phyloP scores from a whole-genome alignment of 2,113 vertebrate genomes.

The Ophthalmolycus amberensis region DNA sequence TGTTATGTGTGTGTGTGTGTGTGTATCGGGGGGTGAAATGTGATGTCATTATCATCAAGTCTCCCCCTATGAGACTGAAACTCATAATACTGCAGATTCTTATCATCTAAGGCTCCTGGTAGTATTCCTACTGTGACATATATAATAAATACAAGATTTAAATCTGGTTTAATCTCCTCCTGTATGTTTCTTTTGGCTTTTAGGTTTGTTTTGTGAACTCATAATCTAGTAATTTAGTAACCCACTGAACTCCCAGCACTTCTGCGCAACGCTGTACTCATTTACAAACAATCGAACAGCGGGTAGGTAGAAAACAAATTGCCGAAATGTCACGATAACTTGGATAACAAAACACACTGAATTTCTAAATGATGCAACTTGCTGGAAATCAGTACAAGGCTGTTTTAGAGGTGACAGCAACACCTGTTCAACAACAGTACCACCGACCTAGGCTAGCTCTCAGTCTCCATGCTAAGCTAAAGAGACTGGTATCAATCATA shows the following conservation, averaged over 20 bases:
- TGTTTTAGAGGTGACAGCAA: not conserved
- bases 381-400: not conserved
- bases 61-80: slow-evolving; percentile 49
- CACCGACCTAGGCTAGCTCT: not conserved
- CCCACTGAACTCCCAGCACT: not conserved
- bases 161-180: not conserved
- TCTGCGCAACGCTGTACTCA: not conserved
- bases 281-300: not conserved
- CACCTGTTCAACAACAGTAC: not conserved
- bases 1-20: not conserved
- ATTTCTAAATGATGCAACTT: not conserved
- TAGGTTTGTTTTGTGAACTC: not conserved
- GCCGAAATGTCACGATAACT: not conserved
- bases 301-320: not conserved
- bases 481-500: not conserved
- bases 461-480: not conserved
- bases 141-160: not conserved
- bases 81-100: slow-evolving; percentile 11
- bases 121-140: not conserved
- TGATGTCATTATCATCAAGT: slow-evolving; percentile 52
- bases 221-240: not conserved
- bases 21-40: not conserved
- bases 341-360: not conserved
- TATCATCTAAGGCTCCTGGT: slow-evolving; percentile 2
- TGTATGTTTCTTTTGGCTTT: not conserved